These are phyloP conservation scores for Sepioteuthis lessoniana DNA, from an alignment of 2,888 invertebrate genomes.

Conservation along the genomic window DNA sequence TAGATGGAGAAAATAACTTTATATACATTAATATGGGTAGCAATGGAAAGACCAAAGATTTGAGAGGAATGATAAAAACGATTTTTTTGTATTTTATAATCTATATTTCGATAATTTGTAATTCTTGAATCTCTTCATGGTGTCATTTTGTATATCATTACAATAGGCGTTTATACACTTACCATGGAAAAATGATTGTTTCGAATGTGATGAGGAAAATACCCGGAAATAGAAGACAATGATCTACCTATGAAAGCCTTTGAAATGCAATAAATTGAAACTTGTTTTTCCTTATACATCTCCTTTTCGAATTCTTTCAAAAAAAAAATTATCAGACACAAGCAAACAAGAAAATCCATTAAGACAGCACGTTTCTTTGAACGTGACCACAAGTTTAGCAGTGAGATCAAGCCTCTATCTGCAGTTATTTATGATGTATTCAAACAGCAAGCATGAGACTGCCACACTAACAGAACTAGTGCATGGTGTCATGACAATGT, in stretches of 20 bases:
- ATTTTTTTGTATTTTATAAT: too few relatives aligned
- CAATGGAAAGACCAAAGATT: too few relatives aligned
- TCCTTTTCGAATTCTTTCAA: not conserved
- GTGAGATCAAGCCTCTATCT: not conserved
- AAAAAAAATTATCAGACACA: not conserved
- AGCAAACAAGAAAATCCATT: not conserved
- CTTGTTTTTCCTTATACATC: not conserved
- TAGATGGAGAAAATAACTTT: too few relatives aligned
- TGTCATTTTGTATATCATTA: too few relatives aligned
- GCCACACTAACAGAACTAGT: not conserved
- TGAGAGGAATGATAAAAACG: too few relatives aligned
- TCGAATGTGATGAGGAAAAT: too few relatives aligned
- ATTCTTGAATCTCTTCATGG: too few relatives aligned
- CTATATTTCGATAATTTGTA: too few relatives aligned
- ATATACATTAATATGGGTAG: too few relatives aligned
- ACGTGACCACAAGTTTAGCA: not conserved
- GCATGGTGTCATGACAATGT: not conserved
- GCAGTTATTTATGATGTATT: not conserved
- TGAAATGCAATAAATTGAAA: not conserved
- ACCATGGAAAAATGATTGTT: too few relatives aligned
- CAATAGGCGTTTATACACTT: too few relatives aligned
- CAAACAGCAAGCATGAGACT: not conserved
- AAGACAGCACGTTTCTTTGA: not conserved
- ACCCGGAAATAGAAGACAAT: not conserved
- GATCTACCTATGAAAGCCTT: not conserved